These are phyloP conservation scores for Stegastes partitus DNA, from an alignment of 2,113 vertebrate genomes.

Conservation along the genomic window DNA sequence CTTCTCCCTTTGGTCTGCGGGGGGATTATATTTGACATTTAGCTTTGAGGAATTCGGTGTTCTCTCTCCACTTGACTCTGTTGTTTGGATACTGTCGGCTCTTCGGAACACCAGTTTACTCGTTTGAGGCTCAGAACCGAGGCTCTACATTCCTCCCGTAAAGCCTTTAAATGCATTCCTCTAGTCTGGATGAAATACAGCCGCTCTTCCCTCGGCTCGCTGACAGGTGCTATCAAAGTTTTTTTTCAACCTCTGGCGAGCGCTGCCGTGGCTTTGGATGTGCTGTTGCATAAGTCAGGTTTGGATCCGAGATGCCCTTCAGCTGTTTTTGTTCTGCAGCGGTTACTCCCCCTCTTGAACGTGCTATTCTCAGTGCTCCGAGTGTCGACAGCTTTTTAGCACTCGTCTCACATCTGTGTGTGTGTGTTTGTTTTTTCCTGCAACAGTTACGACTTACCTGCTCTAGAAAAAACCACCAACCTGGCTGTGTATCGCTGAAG, in stretches of 20 bases:
- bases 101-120: constrained; percentile 21
- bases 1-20: constrained; percentile 15
- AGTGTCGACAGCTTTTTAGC: constrained; percentile 8
- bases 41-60: constrained; percentile 41
- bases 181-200: constrained; percentile 12
- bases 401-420: neutral
- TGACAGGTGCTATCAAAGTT: constrained; percentile 47
- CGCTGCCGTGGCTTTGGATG: constrained; percentile 16
- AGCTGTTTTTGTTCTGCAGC: constrained; percentile 52
- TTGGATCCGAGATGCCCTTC: constrained; percentile 25
- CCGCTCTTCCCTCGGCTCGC: neutral
- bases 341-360: constrained; percentile 5
- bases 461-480: too few relatives aligned
- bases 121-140: neutral
- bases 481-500: too few relatives aligned
- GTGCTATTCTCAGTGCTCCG: constrained; percentile 2
- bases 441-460: too few relatives aligned
- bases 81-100: constrained; percentile 33
- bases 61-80: constrained; percentile 33
- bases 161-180: constrained; percentile 47
- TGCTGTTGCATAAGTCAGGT: constrained; percentile 41
- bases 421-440: too few relatives aligned
- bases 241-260: constrained; percentile 31
- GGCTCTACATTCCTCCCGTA: constrained; percentile 31
- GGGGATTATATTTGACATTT: constrained; percentile 56